Conservation (phyloP, 2,113 vertebrate genomes). For the Zosterops japonicus region DNA sequence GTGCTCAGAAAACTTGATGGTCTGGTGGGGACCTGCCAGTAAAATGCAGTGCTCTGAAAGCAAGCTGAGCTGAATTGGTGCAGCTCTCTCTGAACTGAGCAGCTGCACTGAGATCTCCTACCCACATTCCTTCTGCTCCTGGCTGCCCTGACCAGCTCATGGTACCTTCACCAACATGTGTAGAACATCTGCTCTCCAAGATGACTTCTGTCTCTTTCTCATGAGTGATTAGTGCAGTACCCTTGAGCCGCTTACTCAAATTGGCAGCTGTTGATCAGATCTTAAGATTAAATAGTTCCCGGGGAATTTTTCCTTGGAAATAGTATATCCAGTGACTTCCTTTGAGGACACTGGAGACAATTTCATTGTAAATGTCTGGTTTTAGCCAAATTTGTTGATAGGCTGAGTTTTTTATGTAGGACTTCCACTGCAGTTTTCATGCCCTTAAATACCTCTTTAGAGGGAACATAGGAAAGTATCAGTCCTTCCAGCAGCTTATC, state of each 20-base stretch:
- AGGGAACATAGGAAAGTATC: not conserved
- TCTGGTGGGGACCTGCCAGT: not conserved
- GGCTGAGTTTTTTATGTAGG: not conserved
- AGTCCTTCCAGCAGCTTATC: not conserved
- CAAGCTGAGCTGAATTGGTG: not conserved
- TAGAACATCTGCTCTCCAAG: not conserved
- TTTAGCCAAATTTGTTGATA: not conserved
- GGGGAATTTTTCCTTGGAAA: not conserved
- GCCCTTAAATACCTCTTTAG: not conserved
- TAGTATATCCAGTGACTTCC: not conserved
- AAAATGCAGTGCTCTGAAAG: not conserved
- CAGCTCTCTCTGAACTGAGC: not conserved
- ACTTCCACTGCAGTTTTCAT: not conserved
- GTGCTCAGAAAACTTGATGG: not conserved
- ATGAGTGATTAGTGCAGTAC: not conserved
- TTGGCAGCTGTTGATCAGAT: not conserved
- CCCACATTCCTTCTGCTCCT: not conserved
- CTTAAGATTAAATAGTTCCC: not conserved
- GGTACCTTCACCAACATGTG: not conserved
- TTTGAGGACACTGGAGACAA: not conserved
- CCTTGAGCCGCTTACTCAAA: not conserved
- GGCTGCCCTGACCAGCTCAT: not conserved
- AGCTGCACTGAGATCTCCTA: not conserved
- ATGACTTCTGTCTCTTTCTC: not conserved
- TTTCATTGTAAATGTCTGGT: not conserved